phyloP scores from a whole-genome alignment of 2,113 vertebrate species.

The Condylura cristata region DNA sequence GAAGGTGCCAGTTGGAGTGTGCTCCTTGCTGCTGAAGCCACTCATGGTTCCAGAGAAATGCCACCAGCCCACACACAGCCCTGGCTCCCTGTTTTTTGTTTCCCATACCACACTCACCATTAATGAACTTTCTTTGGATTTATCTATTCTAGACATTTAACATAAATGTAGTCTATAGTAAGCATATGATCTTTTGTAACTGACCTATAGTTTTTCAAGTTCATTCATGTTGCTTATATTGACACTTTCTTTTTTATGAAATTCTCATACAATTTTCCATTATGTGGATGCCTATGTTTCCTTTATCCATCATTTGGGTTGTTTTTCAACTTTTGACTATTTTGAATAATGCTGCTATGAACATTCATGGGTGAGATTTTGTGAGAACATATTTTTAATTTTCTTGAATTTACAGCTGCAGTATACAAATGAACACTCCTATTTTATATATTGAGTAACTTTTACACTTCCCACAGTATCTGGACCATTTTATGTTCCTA shows the following conservation, averaged over 20 bases:
- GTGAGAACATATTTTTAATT: not conserved
- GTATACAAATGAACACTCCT: not conserved
- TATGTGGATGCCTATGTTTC: not conserved
- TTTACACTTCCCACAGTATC: not conserved
- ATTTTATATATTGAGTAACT: conserved; percentile 3
- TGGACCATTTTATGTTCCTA: not conserved
- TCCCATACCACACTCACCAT: not conserved
- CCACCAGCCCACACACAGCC: no score
- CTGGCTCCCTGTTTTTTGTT: not conserved
- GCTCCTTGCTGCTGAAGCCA: no score
- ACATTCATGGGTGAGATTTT: not conserved
- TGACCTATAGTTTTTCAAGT: conserved; percentile 13
- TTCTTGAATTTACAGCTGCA: not conserved
- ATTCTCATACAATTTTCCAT: not conserved
- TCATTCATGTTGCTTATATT: conserved; percentile 9
- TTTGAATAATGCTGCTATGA: not conserved
- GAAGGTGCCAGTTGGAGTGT: no score
- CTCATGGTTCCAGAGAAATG: no score
- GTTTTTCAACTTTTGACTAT: not conserved
- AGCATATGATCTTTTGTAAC: not conserved
- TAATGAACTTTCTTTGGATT: conserved; percentile 8
- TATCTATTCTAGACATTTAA: not conserved
- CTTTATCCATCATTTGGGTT: not conserved
- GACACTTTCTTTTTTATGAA: not conserved
- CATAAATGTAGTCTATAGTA: not conserved